These are phyloP conservation scores for Chroicocephalus ridibundus DNA, from an alignment of 2,113 vertebrate genomes.

Conservation along the genomic window DNA sequence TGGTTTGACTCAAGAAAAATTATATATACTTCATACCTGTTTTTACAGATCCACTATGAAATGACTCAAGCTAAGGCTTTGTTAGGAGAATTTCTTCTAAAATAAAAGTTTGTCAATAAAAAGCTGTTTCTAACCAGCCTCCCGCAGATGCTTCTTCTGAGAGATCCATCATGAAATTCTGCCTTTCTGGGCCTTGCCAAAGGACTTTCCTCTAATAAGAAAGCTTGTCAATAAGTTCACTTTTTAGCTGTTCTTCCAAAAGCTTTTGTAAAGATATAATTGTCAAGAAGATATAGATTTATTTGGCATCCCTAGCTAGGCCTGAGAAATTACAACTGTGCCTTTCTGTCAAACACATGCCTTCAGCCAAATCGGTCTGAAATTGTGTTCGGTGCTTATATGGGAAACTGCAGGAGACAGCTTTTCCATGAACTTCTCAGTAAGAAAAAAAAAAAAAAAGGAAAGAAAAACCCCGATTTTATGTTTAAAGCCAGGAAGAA, in stretches of 20 bases:
- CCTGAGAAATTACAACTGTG: neutral
- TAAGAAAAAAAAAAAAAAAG: fast-evolving
- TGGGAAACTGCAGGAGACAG: neutral
- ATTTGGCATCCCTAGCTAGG: conserved; percentile 6
- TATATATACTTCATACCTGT: neutral
- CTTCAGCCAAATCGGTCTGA: neutral
- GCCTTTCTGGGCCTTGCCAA: neutral
- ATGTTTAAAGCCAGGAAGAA: neutral
- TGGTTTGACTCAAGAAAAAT: neutral
- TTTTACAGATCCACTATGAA: fast-evolving
- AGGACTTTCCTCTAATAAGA: neutral
- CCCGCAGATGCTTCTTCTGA: neutral
- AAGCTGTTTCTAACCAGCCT: neutral
- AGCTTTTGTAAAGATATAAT: conserved; percentile 39
- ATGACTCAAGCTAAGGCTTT: neutral
- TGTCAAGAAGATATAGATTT: conserved; percentile 42
- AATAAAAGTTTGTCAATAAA: conserved; percentile 18
- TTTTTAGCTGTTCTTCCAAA: neutral
- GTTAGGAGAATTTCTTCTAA: neutral
- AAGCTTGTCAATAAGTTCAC: conserved; percentile 4
- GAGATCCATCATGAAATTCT: neutral
- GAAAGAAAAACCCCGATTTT: neutral
- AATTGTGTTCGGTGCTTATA: neutral
- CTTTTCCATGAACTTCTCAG: neutral
- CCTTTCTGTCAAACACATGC: neutral